A percentile compares a stretch with the other conserved stretches of the same genome.
Evolutionary conservation across 2,113 vertebrate species (phyloP).

Genomic region (Thalassoma bifasciatum): DNA sequence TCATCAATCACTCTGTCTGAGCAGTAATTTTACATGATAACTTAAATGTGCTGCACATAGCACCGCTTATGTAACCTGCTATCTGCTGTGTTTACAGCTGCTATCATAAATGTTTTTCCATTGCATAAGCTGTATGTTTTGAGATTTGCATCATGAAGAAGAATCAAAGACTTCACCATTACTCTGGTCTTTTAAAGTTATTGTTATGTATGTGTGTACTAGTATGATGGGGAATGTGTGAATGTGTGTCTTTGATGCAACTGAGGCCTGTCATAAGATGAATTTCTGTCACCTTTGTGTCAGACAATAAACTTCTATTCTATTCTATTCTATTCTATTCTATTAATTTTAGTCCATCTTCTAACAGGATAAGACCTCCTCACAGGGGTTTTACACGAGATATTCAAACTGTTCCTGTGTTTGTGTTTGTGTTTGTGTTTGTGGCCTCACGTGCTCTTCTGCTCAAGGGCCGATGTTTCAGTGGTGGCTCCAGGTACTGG

Average conservation of each 20-base stretch:
- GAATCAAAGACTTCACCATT: too few species aligned
- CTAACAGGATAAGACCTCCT: not conserved
- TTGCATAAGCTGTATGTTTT: not conserved
- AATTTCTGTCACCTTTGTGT: too few species aligned
- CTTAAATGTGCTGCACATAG: not conserved
- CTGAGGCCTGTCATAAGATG: too few species aligned
- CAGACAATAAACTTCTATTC: too few species aligned
- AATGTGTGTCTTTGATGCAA: too few species aligned
- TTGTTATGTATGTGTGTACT: too few species aligned
- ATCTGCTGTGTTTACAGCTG: not conserved
- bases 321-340: too few species aligned
- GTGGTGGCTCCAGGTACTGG: constrained; percentile 81
- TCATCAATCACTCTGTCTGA: not conserved
- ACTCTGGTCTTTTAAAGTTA: too few species aligned
- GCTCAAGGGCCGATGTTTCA: constrained; percentile 76
- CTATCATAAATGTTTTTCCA: not conserved
- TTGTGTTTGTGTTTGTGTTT: not conserved
- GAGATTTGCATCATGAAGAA: too few species aligned
- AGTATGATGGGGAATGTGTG: too few species aligned
- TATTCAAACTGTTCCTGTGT: not conserved
- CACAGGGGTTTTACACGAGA: not conserved
- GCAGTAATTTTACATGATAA: not conserved
- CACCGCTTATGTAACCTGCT: not conserved
- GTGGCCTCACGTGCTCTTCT: constrained; percentile 83
- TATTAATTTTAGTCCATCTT: not conserved